Conservation (phyloP, 2,888 invertebrate species). For the Amphipyra tragopoginis region DNA sequence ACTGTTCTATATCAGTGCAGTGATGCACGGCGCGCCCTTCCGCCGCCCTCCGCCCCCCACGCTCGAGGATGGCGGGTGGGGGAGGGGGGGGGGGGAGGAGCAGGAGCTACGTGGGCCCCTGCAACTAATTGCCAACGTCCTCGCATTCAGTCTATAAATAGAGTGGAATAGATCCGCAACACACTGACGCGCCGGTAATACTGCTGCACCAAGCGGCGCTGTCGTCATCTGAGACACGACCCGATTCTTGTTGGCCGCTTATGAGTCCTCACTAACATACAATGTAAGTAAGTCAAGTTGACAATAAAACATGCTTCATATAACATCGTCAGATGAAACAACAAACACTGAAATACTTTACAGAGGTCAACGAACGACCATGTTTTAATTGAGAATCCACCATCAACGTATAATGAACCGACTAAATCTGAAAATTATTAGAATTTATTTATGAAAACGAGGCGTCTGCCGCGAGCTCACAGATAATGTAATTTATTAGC, state of each 20-base stretch:
- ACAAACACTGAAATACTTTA: not conserved
- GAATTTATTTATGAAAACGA: conserved; percentile 30
- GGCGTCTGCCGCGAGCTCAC: conserved; percentile 8
- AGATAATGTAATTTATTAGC: conserved; percentile 38
- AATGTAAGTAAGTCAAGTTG: too few species aligned
- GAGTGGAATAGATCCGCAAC: conserved; percentile 23
- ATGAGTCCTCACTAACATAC: too few species aligned
- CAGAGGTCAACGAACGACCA: conserved; percentile 23
- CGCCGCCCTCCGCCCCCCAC: too few species aligned
- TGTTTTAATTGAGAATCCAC: conserved; percentile 15
- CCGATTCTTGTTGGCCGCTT: too few species aligned
- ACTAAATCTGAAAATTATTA: conserved; percentile 33
- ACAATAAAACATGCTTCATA: too few species aligned
- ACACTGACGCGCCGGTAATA: not conserved
- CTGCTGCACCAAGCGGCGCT: not conserved
- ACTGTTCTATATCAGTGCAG: too few species aligned
- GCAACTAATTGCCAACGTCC: conserved; percentile 58
- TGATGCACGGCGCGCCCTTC: too few species aligned
- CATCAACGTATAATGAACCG: conserved; percentile 3
- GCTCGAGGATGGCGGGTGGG: not conserved
- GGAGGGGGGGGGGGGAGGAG: not conserved
- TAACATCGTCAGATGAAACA: not conserved
- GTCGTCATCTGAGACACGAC: too few species aligned
- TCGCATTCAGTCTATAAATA: conserved; percentile 54
- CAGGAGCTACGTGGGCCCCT: conserved; percentile 25